Percentiles rank a stretch among this genome's conserved stretches.
Evolutionary conservation across 2,113 vertebrate species (phyloP).

Genomic region (Cariama cristata): DNA sequence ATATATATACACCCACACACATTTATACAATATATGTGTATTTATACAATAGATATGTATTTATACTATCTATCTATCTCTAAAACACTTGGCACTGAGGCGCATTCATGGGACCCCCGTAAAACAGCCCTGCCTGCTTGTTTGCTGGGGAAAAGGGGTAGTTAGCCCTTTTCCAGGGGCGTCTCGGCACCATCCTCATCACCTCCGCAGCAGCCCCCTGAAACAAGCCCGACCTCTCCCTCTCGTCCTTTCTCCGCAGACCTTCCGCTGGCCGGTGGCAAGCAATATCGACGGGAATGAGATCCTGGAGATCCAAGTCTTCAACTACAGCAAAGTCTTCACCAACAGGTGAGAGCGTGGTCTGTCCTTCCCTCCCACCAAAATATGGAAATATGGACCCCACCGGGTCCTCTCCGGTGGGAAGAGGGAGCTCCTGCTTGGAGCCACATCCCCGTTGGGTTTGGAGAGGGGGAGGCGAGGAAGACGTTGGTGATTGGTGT

Average conservation of each 20-base stretch:
- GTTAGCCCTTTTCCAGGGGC: not conserved
- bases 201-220: not conserved
- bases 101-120: rapidly evolving
- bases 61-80: not conserved
- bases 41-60: not conserved
- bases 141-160: not conserved
- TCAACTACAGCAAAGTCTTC: conserved; percentile 98
- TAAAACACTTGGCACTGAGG: not conserved
- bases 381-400: not conserved
- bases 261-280: conserved; percentile 91
- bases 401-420: rapidly evolving
- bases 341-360: conserved; percentile 87
- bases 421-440: not conserved
- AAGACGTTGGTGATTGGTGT: rapidly evolving
- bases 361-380: not conserved
- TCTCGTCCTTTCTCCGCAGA: conserved; percentile 65
- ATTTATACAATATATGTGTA: too few relatives aligned
- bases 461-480: not conserved
- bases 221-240: not conserved
- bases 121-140: not conserved
- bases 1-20: too few relatives aligned
- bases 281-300: conserved; percentile 88
- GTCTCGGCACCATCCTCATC: not conserved
- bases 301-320: conserved; percentile 93
- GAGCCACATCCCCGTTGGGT: rapidly evolving